Conservation (phyloP, 2,113 vertebrate species). For the Esox niger region DNA sequence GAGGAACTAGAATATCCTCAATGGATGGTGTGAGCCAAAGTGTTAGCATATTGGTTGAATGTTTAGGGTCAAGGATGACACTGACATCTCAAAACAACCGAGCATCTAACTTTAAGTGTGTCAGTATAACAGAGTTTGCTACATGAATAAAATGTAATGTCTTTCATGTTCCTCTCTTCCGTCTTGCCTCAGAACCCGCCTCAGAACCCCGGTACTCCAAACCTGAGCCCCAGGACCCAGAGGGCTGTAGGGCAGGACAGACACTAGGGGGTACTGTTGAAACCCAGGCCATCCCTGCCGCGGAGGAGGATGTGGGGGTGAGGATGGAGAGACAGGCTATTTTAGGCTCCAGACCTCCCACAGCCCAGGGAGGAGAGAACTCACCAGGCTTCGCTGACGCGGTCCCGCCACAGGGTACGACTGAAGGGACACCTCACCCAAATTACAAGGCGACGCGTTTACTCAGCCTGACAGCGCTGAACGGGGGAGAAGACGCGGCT, state of each 20-base stretch:
- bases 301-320: slow-evolving; percentile 69
- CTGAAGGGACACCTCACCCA: neutral
- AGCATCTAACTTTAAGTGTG: no score
- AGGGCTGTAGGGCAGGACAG: slow-evolving; percentile 50
- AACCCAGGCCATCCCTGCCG: slow-evolving; percentile 53
- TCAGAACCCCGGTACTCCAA: no score
- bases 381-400: neutral
- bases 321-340: slow-evolving; percentile 73
- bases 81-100: no score
- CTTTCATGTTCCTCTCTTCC: no score
- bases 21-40: no score
- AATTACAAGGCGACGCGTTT: neutral
- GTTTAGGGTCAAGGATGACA: no score
- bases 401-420: neutral
- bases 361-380: slow-evolving; percentile 71
- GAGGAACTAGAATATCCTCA: no score
- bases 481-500: neutral
- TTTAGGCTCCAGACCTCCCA: slow-evolving; percentile 67
- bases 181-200: no score
- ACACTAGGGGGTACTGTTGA: slow-evolving; percentile 41
- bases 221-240: slow-evolving; percentile 4
- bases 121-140: no score
- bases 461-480: neutral
- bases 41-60: no score
- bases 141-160: no score